These are phyloP conservation scores for Temnothorax ravouxi DNA, from an alignment of 2,888 invertebrate genomes.

Conservation along the genomic window DNA sequence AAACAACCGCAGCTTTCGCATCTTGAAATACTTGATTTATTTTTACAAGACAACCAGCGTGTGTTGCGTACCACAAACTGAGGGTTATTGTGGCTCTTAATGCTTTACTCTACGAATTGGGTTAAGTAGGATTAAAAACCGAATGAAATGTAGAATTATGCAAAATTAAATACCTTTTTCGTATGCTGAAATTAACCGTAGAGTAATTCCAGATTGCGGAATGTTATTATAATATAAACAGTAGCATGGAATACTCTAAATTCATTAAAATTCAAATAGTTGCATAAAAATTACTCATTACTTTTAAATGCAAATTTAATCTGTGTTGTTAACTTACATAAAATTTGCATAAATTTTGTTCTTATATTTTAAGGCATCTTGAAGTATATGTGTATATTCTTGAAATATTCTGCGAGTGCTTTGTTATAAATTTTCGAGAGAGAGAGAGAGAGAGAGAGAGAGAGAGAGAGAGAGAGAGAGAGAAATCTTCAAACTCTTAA, in stretches of 20 bases:
- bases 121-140: conserved; percentile 30
- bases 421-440: conserved; percentile 24
- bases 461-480: not conserved
- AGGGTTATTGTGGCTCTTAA: conserved; percentile 8
- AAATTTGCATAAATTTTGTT: conserved; percentile 33
- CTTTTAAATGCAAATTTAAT: conserved; percentile 33
- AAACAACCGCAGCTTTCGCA: not conserved
- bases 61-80: not conserved
- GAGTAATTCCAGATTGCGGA: conserved; percentile 13
- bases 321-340: conserved; percentile 30
- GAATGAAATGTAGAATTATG: conserved; percentile 1
- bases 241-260: conserved; percentile 10
- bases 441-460: not conserved
- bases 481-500: not conserved
- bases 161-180: conserved; percentile 5
- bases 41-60: not conserved
- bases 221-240: conserved; percentile 8
- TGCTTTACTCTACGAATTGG: conserved; percentile 17
- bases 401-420: conserved; percentile 1
- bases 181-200: conserved; percentile 24
- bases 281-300: conserved; percentile 40
- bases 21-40: not conserved
- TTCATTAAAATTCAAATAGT: conserved; percentile 29
- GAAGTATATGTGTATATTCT: not conserved
- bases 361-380: not conserved